Base-by-base conservation (phyloP, 2,888 invertebrate genomes). In the Polydrusus tereticollis region DNA sequence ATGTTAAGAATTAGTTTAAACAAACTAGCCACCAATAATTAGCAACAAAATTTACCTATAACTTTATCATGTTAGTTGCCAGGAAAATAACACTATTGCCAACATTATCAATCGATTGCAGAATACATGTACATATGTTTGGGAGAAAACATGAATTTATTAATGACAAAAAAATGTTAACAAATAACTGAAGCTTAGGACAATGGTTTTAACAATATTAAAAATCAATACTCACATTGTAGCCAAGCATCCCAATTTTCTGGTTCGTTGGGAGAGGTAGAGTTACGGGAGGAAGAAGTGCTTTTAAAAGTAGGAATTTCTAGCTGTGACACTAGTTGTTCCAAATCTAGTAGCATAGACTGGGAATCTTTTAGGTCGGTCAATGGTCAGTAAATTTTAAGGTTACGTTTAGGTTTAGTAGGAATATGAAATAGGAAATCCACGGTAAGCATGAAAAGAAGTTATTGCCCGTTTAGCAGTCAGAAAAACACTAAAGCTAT, bases 261-360 rank as follows among this genome's bases (percentile, higher is more conserved):
- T 78, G 76, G 52, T 59, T 82, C 80, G 62, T 77, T 78, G 33
- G 80, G 76, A 21, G 79, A 79, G 52, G 79, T 76, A 20, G 77
- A 75, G 69, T 77, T 75, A 62, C 75, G 73, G 21, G 68, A 59
- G 26, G 71, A 68, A 36, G 64, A 59, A 29, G 29, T 62, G 55
- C 47, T 47, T 55, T 68, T 76, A 65, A 70, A 76, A 62, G 73
- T 77, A 58, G 80, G 79, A 66, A 83, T 80, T 74, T 84, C 83
- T 78, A 84, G 77, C 66, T 84, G 82, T 38, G 81, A 82, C 75
- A 86, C 86, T 83, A 88, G 85, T 83, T 88, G 87, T 83, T 88
- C 87, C 84, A 88, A 84, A 80, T 88, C 88, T 86, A 88, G 85
- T 83, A 88, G 85, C 85, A 87, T 86, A 78, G 87, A 87, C 75